Conservation (phyloP, 2,888 invertebrate genomes). For the Drosophila phalerata region DNA sequence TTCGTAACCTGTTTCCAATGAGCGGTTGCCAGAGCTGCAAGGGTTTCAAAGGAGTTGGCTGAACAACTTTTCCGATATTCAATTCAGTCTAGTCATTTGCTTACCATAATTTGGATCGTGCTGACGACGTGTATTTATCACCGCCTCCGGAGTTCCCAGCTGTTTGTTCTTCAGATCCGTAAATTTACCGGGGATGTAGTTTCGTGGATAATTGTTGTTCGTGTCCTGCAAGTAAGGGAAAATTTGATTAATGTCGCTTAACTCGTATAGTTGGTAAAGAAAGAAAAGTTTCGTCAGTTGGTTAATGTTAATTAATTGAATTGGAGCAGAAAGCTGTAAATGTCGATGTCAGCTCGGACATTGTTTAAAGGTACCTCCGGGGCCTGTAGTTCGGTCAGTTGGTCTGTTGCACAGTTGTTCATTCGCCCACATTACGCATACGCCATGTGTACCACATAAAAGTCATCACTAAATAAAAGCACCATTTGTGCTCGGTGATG, state of each 20-base stretch:
- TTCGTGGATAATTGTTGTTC: slow-evolving; percentile 79
- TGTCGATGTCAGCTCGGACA: slow-evolving; percentile 8
- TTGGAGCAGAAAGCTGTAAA: slow-evolving; percentile 37
- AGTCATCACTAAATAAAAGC: slow-evolving; percentile 69
- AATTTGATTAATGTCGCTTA: slow-evolving; percentile 33
- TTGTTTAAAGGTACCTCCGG: slow-evolving; percentile 10
- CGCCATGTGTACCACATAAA: slow-evolving; percentile 68
- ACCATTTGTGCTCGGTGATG: slow-evolving; percentile 66
- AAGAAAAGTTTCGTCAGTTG: slow-evolving; percentile 25
- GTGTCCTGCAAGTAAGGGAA: slow-evolving; percentile 62
- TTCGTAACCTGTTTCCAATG: slow-evolving; percentile 78
- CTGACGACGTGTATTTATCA: slow-evolving; percentile 75
- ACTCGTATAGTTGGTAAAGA: slow-evolving; percentile 18
- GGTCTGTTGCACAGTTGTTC: background rate
- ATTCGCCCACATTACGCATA: slow-evolving; percentile 59
- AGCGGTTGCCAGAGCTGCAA: slow-evolving; percentile 80
- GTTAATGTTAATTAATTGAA: slow-evolving; percentile 51
- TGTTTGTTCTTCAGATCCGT: slow-evolving; percentile 81
- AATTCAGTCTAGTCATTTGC: background rate
- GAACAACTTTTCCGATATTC: background rate
- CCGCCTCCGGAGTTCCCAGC: slow-evolving; percentile 81
- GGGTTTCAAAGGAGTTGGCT: background rate
- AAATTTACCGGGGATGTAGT: slow-evolving; percentile 81
- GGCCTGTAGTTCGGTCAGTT: background rate
- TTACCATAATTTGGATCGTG: slow-evolving; percentile 57